Evolutionary conservation across 2,113 vertebrate species (phyloP).

Genomic region (Rhabdomys dilectus): DNA sequence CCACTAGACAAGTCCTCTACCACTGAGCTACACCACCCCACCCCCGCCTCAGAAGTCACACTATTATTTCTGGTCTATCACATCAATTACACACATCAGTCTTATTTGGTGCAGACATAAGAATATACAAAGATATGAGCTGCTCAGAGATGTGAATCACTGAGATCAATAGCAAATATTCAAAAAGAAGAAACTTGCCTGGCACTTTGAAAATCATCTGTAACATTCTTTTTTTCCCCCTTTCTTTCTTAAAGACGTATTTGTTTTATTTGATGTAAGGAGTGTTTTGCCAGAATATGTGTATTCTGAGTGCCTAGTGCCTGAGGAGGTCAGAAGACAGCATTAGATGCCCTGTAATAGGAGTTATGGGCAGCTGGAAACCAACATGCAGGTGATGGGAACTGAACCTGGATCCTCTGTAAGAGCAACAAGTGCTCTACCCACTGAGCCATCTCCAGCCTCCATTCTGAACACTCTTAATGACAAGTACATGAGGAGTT

Average conservation of each 20-base stretch:
- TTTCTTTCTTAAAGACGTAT: too few species aligned
- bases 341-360: background rate
- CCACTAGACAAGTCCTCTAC: background rate
- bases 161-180: background rate
- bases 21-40: background rate
- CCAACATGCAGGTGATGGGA: background rate
- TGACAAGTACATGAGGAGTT: background rate
- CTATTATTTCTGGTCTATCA: background rate
- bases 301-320: background rate
- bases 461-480: background rate
- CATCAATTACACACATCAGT: background rate
- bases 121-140: background rate
- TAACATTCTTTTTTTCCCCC: background rate
- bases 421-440: background rate
- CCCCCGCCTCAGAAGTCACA: background rate
- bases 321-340: background rate
- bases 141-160: background rate
- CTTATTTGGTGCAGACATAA: background rate
- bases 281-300: background rate
- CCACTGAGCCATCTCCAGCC: background rate
- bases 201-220: background rate
- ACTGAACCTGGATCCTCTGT: background rate
- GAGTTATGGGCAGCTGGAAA: background rate
- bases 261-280: background rate
- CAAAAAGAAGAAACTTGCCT: background rate